Evolutionary conservation across 2,888 invertebrate species (phyloP).

Genomic region (Blastobasis adustella): DNA sequence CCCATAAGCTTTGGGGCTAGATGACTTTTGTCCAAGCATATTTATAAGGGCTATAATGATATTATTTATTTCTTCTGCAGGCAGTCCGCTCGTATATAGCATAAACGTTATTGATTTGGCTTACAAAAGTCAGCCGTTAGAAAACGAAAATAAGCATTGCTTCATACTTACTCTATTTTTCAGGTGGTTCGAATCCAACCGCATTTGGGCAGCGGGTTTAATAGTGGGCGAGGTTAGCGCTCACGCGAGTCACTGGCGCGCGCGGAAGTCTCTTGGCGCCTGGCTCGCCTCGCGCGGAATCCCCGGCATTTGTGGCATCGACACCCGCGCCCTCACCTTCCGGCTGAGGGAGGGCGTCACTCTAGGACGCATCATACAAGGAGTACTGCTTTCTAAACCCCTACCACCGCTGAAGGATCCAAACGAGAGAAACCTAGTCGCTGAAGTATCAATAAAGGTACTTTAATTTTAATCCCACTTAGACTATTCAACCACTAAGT

Average conservation of each 20-base stretch:
- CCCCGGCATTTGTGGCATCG: constrained; percentile 93
- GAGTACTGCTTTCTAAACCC: constrained; percentile 57
- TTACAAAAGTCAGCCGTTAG: too few species aligned
- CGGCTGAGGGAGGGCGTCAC: constrained; percentile 92
- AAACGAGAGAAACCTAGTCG: constrained; percentile 90
- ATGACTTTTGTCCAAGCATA: too few species aligned
- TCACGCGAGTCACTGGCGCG: constrained; percentile 93
- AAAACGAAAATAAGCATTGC: background rate
- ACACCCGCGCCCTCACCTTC: constrained; percentile 94
- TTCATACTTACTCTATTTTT: background rate
- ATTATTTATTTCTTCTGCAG: too few species aligned
- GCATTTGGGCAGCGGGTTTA: constrained; percentile 93
- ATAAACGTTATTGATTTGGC: too few species aligned
- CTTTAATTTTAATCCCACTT: too few species aligned
- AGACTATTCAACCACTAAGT: too few species aligned
- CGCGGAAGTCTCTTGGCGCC: constrained; percentile 82
- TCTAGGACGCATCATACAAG: constrained; percentile 79
- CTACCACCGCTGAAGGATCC: constrained; percentile 79
- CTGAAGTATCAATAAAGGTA: constrained; percentile 87
- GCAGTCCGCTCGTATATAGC: too few species aligned
- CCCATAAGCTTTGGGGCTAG: too few species aligned
- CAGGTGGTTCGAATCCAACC: constrained; percentile 92
- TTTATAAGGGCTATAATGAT: too few species aligned
- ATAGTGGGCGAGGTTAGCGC: constrained; percentile 93
- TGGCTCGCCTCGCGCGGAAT: constrained; percentile 89